Conservation (phyloP, 1,140 invertebrate genomes). For the Zaprionus kolodkinae region DNA sequence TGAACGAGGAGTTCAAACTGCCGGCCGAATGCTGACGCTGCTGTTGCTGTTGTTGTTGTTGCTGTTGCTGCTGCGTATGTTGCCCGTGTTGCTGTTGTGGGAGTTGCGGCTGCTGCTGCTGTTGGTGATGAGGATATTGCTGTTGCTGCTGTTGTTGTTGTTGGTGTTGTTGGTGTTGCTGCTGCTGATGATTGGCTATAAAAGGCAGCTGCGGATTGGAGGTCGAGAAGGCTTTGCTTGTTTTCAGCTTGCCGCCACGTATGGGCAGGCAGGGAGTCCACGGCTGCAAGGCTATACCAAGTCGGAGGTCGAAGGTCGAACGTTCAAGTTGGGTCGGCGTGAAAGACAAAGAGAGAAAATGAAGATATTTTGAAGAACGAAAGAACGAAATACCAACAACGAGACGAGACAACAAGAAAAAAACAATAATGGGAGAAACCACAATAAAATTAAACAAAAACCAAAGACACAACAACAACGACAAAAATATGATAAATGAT, state of each 20-base stretch:
- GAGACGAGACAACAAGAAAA: conserved; percentile 48
- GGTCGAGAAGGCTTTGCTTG: conserved; percentile 83
- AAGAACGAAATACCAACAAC: conserved; percentile 77
- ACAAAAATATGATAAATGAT: conserved; percentile 23
- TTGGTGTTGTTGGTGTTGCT: too few relatives aligned
- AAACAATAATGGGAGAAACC: conserved; percentile 5
- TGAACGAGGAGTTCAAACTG: conserved; percentile 83
- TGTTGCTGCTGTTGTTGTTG: conserved; percentile 40
- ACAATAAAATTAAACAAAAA: conserved; percentile 21
- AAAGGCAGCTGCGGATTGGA: conserved; percentile 84
- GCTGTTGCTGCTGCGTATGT: conserved; percentile 5
- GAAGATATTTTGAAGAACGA: conserved; percentile 71
- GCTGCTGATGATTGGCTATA: conserved; percentile 58
- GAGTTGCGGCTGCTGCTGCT: conserved; percentile 32
- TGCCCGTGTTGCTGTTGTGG: conserved; percentile 36
- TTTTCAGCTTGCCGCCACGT: conserved; percentile 83
- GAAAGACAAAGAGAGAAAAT: conserved; percentile 79
- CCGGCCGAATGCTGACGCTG: conserved; percentile 69
- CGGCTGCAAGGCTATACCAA: conserved; percentile 79
- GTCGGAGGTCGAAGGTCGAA: conserved; percentile 32
- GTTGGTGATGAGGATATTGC: conserved; percentile 19
- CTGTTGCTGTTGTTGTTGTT: conserved; percentile 18
- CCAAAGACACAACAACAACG: conserved; percentile 22
- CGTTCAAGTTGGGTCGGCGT: conserved; percentile 29
- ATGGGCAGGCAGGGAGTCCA: conserved; percentile 84